phyloP scores from a whole-genome alignment of 1,140 invertebrate species.

The Sycophila sp. region DNA sequence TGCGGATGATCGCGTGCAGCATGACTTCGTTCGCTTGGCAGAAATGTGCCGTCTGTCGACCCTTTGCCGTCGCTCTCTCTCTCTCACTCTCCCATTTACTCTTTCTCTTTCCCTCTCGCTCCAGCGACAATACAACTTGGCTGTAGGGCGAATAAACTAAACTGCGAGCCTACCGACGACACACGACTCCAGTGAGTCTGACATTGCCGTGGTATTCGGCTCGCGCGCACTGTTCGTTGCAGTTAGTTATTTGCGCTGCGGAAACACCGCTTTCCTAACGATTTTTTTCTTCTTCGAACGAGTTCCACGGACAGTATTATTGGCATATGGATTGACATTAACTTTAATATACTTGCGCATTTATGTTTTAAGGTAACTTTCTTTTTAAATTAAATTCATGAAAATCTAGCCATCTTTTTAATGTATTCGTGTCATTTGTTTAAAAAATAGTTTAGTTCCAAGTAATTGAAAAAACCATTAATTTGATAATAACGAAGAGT shows the following conservation, averaged over 20 bases:
- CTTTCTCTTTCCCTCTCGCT: constrained; percentile 13
- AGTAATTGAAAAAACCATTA: too few species aligned
- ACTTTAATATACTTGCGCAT: too few species aligned
- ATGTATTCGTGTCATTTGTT: too few species aligned
- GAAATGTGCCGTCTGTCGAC: constrained; percentile 52
- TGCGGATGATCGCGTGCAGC: constrained; percentile 60
- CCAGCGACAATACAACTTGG: constrained; percentile 59
- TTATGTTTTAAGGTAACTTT: too few species aligned
- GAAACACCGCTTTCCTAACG: neutral
- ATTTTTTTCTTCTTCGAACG: too few species aligned
- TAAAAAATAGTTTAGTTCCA: too few species aligned
- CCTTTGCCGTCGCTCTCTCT: constrained; percentile 46
- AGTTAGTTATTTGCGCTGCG: neutral
- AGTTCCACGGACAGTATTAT: neutral
- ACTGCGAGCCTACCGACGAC: neutral
- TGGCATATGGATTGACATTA: neutral
- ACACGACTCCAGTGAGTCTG: neutral
- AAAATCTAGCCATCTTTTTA: too few species aligned
- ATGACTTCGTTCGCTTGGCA: constrained; percentile 40
- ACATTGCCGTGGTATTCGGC: neutral
- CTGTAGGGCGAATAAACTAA: constrained; percentile 4
- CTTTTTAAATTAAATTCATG: too few species aligned
- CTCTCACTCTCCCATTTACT: neutral
- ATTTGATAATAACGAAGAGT: too few species aligned
- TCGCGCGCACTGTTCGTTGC: neutral